Conservation (phyloP, 2,113 vertebrate genomes). For the Fukomys damarensis region DNA sequence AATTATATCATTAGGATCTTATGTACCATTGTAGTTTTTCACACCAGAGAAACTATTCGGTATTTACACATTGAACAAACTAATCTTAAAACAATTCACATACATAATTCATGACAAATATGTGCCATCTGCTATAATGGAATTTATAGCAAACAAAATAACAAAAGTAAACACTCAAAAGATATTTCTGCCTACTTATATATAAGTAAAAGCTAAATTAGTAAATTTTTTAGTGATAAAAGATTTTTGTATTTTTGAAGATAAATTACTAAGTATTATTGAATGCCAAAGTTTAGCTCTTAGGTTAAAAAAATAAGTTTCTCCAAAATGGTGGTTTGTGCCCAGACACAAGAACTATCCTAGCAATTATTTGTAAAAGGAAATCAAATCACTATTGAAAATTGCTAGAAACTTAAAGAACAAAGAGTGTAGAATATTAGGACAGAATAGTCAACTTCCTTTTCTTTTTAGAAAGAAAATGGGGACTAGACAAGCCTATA, state of each 20-base stretch:
- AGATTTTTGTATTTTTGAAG: background rate
- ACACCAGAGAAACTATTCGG: too few relatives aligned
- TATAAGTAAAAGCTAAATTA: background rate
- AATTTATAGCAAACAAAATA: slow-evolving; percentile 10
- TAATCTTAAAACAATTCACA: slow-evolving; percentile 12
- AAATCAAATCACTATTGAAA: slow-evolving; percentile 31
- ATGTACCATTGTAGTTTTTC: too few relatives aligned
- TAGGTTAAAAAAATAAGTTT: background rate
- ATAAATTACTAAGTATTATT: background rate
- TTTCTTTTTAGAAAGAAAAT: slow-evolving; percentile 25
- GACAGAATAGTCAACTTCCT: background rate
- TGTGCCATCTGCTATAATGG: background rate
- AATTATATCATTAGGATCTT: too few relatives aligned
- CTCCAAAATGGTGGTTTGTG: background rate
- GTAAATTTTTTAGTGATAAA: slow-evolving; percentile 33
- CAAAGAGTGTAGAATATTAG: slow-evolving; percentile 8
- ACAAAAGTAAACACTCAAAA: slow-evolving; percentile 8
- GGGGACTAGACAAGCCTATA: background rate
- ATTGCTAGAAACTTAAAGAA: slow-evolving; percentile 41
- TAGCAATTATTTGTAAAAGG: slow-evolving; percentile 4
- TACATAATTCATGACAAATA: background rate
- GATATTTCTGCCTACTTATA: slow-evolving; percentile 26
- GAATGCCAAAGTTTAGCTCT: background rate
- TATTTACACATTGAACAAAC: slow-evolving; percentile 22
- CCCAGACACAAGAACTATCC: background rate